Conservation (phyloP, 2,113 vertebrate species). For the Rutilus rutilus region DNA sequence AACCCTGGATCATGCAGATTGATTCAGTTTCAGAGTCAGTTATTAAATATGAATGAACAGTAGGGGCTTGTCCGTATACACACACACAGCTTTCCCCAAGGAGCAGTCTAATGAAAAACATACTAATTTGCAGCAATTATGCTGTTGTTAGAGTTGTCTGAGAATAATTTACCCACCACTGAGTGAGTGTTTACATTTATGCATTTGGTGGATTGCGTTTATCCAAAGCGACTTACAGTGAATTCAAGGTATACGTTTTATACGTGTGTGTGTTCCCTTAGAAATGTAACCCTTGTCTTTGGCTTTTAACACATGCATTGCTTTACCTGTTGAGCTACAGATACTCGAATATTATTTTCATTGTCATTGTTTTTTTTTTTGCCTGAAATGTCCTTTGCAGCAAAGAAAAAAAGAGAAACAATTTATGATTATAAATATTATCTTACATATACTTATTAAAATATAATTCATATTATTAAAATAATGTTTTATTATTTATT, state of each 20-base stretch:
- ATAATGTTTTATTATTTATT: no score
- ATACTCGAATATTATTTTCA: background rate
- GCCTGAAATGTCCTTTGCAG: no score
- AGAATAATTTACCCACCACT: conserved; percentile 16
- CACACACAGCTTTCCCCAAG: conserved; percentile 7
- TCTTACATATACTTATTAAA: no score
- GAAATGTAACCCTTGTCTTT: background rate
- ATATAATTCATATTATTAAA: no score
- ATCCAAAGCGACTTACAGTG: conserved; percentile 4
- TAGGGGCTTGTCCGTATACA: conserved; percentile 27
- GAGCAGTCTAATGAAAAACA: conserved; percentile 16
- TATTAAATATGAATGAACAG: conserved; percentile 59
- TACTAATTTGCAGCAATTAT: conserved; percentile 16
- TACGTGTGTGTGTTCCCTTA: background rate
- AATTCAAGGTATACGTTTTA: background rate
- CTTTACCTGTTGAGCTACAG: background rate
- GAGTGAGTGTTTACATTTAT: conserved; percentile 6
- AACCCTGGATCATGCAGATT: background rate
- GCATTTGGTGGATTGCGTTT: background rate
- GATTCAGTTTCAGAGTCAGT: conserved; percentile 40
- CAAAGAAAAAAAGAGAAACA: no score
- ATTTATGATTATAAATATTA: no score
- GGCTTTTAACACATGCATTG: background rate
- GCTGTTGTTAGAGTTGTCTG: conserved; percentile 23
- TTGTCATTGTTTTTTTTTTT: background rate